Conservation (phyloP, 2,797 vertebrate species). For the Tachyglossus aculeatus region DNA sequence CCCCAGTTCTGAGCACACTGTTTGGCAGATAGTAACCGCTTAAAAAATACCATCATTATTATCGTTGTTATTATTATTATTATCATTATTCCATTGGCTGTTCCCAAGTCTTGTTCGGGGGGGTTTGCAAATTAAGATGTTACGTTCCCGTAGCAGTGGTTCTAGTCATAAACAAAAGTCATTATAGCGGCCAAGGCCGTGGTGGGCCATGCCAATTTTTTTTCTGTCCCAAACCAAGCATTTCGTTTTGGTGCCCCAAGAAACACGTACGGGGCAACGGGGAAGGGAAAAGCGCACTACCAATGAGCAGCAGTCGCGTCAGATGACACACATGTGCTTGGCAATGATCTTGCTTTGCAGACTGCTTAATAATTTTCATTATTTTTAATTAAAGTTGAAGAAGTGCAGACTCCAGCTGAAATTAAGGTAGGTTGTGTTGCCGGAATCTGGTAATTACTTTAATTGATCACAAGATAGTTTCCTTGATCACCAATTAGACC, state of each 20-base stretch:
- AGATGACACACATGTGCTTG: constrained; percentile 70
- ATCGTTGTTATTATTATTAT: too few relatives aligned
- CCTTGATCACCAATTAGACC: constrained; percentile 97
- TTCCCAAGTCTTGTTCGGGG: too few relatives aligned
- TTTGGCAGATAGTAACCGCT: too few relatives aligned
- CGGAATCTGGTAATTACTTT: constrained; percentile 99
- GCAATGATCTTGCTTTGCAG: constrained; percentile 81
- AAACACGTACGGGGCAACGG: constrained; percentile 59
- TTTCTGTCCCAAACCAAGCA: constrained; percentile 26
- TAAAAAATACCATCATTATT: too few relatives aligned
- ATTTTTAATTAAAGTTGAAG: constrained; percentile 92
- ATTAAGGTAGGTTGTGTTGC: constrained; percentile 96
- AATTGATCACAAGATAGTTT: constrained; percentile 98
- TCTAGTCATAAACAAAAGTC: constrained; percentile 3
- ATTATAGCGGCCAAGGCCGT: constrained; percentile 10
- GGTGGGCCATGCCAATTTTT: constrained; percentile 7
- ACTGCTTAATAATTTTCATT: constrained; percentile 90
- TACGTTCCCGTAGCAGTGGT: neutral
- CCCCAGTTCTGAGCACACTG: too few relatives aligned
- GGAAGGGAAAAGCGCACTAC: constrained; percentile 60
- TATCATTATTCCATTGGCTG: too few relatives aligned
- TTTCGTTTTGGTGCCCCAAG: constrained; percentile 41
- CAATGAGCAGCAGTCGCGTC: constrained; percentile 49
- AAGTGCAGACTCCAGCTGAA: constrained; percentile 88
- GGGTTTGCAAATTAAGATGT: constrained; percentile 36